These are phyloP conservation scores for Fukomys damarensis DNA, from an alignment of 2,113 vertebrate genomes.

Conservation along the genomic window DNA sequence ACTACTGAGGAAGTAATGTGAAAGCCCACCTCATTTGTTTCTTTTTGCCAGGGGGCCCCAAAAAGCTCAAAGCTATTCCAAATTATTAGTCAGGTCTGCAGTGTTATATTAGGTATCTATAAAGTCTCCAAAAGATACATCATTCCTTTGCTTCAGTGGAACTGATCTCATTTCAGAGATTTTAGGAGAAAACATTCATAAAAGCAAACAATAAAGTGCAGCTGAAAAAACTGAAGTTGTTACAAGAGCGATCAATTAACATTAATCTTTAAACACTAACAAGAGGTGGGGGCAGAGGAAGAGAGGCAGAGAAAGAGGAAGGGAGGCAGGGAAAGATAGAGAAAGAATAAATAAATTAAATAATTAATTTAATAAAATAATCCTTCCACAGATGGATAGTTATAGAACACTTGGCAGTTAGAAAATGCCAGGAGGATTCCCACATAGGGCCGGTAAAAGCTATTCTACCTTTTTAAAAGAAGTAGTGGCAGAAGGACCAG, in stretches of 20 bases:
- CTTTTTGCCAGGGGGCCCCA: neutral
- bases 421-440: constrained; percentile 68
- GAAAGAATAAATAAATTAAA: constrained; percentile 40
- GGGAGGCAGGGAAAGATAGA: neutral
- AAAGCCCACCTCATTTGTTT: neutral
- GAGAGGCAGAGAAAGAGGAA: neutral
- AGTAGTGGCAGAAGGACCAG: constrained; percentile 28
- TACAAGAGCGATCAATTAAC: neutral
- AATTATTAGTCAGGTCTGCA: constrained; percentile 1
- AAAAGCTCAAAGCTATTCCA: neutral
- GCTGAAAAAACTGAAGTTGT: neutral
- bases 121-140: neutral
- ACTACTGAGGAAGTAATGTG: neutral
- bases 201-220: constrained; percentile 34
- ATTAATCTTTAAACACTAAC: neutral
- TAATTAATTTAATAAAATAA: constrained; percentile 49
- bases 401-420: constrained; percentile 71
- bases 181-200: constrained; percentile 45
- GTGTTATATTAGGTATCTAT: neutral
- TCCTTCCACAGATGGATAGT: constrained; percentile 66
- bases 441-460: constrained; percentile 51
- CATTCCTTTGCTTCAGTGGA: neutral
- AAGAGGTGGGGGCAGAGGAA: no score
- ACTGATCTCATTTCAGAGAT: neutral
- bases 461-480: constrained; percentile 62